phyloP scores from a whole-genome alignment of 2,888 invertebrate genomes.

The Corbicula japonica region DNA sequence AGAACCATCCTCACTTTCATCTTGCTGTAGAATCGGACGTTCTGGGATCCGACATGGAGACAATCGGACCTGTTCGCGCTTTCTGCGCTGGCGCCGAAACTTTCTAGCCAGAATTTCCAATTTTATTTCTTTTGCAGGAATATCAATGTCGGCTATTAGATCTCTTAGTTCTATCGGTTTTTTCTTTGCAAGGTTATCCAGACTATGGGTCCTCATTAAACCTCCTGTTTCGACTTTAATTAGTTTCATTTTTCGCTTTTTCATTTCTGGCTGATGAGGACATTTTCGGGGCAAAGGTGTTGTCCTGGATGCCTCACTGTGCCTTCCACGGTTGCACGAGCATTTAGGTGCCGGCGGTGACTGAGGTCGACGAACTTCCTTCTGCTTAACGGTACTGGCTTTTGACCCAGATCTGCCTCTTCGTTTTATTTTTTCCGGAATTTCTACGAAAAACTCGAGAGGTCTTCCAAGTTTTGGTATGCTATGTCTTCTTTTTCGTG shows the following conservation, averaged over 20 bases:
- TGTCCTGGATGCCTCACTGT: background rate
- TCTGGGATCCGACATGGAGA: slow-evolving; percentile 39
- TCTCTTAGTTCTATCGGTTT: slow-evolving; percentile 51
- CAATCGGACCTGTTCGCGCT: slow-evolving; percentile 44
- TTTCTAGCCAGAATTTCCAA: slow-evolving; percentile 62
- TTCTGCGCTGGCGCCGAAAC: slow-evolving; percentile 53
- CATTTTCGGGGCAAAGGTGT: slow-evolving; percentile 18
- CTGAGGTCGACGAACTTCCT: slow-evolving; percentile 21
- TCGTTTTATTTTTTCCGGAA: slow-evolving; percentile 49
- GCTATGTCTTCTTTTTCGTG: slow-evolving; percentile 51
- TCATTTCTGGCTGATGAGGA: slow-evolving; percentile 41
- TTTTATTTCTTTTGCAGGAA: slow-evolving; percentile 69
- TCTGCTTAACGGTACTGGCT: slow-evolving; percentile 24
- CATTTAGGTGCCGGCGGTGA: slow-evolving; percentile 47
- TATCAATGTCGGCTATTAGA: slow-evolving; percentile 57
- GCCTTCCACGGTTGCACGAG: slow-evolving; percentile 30
- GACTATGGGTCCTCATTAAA: slow-evolving; percentile 54
- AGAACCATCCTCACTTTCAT: slow-evolving; percentile 11
- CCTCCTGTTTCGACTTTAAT: slow-evolving; percentile 54
- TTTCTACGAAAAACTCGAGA: slow-evolving; percentile 53
- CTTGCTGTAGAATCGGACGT: background rate
- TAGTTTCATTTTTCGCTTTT: slow-evolving; percentile 44
- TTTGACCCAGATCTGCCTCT: slow-evolving; percentile 22
- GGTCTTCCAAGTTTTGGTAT: slow-evolving; percentile 46
- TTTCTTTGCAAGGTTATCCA: slow-evolving; percentile 46